Evolutionary conservation across 2,888 invertebrate genomes (phyloP), one percentile per base, ranked within the genome.

Genomic region (Sinopyrophorus schimmeli): DNA sequence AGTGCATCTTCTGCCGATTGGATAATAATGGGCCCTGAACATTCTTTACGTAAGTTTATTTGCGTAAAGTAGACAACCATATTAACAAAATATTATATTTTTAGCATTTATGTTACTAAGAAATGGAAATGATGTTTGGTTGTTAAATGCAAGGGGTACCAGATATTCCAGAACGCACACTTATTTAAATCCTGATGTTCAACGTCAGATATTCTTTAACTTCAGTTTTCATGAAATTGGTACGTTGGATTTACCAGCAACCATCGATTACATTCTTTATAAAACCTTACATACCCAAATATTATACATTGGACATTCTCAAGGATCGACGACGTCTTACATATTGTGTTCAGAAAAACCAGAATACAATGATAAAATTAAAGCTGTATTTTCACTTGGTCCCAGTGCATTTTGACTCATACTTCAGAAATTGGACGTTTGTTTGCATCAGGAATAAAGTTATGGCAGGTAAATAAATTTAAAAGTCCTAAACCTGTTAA

Each of bases 201-300:
- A 51, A 18, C 15, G 46, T 2, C 18, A 21, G 5, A 47, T 55
- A 34, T 61, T 60, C 44, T 61, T 60, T 60, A 50, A 59, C 27
- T 62, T 61, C 26, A 88, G 88, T 40, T 92, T 86, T 83, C 87
- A 92, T 64, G 84, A 89, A 65, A 87, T 91, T 68, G 88, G 85
- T 1, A 71, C 78, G 40, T 79, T 75, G 53, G 93, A 93, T 70
- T 65, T 92, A 20, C 89, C 92, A 0, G 80, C 86, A 0, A 84
- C 84, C 75, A 83, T 94, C 24, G 85, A 92, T 65, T 81, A 83
- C 62, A 76, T 82, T n/a, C 69, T 84, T 1, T 58, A 16, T 4
- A 9, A 10, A 16, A 54, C 35, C 3, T 27, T 37, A 4, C 28
- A 46, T 5, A 26, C 46, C 4, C 21, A 41, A 5, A 16, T 54